Evolutionary conservation across 2,888 invertebrate genomes (phyloP), one percentile per base, ranked within the genome.

Genomic region (Amaurobius ferox): DNA sequence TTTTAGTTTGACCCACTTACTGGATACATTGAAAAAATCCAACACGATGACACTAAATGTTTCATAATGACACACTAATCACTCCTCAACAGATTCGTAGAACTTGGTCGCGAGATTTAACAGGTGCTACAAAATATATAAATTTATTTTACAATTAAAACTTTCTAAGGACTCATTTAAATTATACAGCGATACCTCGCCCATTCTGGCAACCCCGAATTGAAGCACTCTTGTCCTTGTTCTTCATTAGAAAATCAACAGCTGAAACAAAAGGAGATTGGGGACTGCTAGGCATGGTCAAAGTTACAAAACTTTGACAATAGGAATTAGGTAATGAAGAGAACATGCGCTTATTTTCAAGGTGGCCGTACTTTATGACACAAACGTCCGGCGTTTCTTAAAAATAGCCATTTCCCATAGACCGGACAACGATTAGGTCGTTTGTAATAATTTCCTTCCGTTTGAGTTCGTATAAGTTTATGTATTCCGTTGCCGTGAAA

Each of bases 331-430:
- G 66, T 16, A 66, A 66, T 66, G 30, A 30, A 35, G 16, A 3
- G 23, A 32, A 28, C 66, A 35, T 32, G 32, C 19, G 35, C 19
- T n/a, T 35, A n/a, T n/a, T 66, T 66, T 66, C 66, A 66, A 66
- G 66, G 66, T 66, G 66, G 66, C 28, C 9, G 66, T 32, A 19
- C 23, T 66, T 32, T 32, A 66, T 32, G 66, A 66, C 66, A 16
- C 6, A n/a, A n/a, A 66, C 32, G 66, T 66, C 66, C 66, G 66
- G 66, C 66, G 66, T 66, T 66, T 66, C 66, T 64, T 64, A 64
- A 29, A 28, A 28, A 64, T 66, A 19, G n/a, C 35, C n/a, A 11
- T 32, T 66, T 32, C 32, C 35, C 32, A 32, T 32, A 66, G 32
- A 64, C 64, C 64, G 64, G 64, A 64, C 64, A 30, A 32, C 28